Percentiles rank a stretch among this genome's conserved stretches.
Evolutionary conservation across 2,797 vertebrate genomes (phyloP).

Genomic region (Botia kubotai): DNA sequence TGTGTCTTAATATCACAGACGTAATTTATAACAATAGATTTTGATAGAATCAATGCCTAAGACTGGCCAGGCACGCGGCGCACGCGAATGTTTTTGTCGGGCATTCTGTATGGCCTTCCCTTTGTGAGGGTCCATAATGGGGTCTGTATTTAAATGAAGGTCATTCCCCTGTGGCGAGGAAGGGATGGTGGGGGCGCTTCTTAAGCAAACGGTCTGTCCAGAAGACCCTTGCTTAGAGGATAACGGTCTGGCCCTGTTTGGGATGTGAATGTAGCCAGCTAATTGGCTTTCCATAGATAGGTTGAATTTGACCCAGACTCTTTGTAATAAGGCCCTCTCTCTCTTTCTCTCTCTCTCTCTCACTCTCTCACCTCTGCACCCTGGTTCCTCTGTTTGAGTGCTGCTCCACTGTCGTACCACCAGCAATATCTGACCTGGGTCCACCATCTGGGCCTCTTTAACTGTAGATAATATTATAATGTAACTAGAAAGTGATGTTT

Average conservation of each 20-base stretch:
- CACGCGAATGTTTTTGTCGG: background rate
- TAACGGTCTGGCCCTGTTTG: conserved; percentile 41
- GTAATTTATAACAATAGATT: conserved; percentile 42
- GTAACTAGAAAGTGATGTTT: conserved; percentile 30
- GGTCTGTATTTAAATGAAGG: conserved; percentile 56
- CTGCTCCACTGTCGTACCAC: conserved; percentile 11
- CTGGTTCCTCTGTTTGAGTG: conserved; percentile 4
- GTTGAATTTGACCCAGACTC: conserved; percentile 58
- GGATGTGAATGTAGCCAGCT: conserved; percentile 42
- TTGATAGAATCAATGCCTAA: conserved; percentile 26
- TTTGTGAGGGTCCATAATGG: conserved; percentile 30
- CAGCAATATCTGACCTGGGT: conserved; percentile 29
- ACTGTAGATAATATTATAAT: conserved; percentile 21
- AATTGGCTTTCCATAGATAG: conserved; percentile 61
- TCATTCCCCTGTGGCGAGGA: conserved; percentile 36
- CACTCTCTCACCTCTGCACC: conserved; percentile 41
- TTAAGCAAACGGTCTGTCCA: conserved; percentile 60
- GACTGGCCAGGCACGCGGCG: background rate
- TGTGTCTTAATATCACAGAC: conserved; percentile 29
- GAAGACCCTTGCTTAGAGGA: conserved; percentile 55
- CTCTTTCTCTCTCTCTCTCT: conserved; percentile 33
- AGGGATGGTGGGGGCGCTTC: conserved; percentile 49
- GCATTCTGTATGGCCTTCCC: conserved; percentile 2
- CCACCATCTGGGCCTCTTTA: conserved; percentile 43
- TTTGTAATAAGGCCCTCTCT: conserved; percentile 51